Evolutionary conservation across 2,888 invertebrate genomes (phyloP).

Genomic region (Phengaris alcon): DNA sequence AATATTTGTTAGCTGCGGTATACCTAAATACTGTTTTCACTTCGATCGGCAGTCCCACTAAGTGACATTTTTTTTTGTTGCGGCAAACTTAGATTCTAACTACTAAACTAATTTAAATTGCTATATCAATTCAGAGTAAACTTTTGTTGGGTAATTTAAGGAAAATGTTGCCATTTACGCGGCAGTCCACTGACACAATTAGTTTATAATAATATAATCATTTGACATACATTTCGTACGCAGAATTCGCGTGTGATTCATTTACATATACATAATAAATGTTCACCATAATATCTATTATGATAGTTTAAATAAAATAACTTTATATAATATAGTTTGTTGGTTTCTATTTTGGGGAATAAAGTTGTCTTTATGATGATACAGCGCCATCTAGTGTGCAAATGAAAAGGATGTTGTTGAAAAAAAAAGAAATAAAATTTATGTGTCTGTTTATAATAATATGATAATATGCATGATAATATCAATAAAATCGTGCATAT

Average conservation of each 20-base stretch:
- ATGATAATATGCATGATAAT: too few species aligned
- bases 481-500: too few species aligned
- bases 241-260: constrained; percentile 4
- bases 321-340: background rate
- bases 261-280: constrained; percentile 20
- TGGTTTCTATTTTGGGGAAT: background rate
- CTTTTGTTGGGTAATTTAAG: background rate
- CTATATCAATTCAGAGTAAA: background rate
- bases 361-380: background rate
- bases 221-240: constrained; percentile 10
- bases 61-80: too few species aligned
- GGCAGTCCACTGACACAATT: background rate
- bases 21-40: too few species aligned
- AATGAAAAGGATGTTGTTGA: too few species aligned
- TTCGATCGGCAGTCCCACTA: too few species aligned
- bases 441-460: too few species aligned
- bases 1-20: too few species aligned
- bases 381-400: background rate
- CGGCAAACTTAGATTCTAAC: background rate
- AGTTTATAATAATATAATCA: constrained; percentile 3
- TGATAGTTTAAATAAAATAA: background rate
- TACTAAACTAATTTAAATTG: background rate
- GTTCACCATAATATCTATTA: background rate
- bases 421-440: too few species aligned
- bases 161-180: background rate